Evolutionary conservation across 1,140 invertebrate genomes (phyloP).

Genomic region (Bombus difficillimus): DNA sequence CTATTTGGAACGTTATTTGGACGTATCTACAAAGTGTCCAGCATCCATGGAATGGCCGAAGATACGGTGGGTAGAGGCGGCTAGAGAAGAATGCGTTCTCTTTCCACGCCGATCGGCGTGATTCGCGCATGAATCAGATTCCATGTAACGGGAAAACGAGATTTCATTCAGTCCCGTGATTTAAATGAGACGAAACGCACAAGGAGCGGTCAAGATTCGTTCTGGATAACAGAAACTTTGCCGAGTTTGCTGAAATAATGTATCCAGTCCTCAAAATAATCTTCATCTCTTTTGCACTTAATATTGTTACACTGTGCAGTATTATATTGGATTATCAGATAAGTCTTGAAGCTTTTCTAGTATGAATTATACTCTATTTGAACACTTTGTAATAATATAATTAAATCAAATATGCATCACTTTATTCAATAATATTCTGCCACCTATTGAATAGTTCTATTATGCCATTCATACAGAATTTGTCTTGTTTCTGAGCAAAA

Average conservation of each 20-base stretch:
- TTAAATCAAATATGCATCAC: too few relatives aligned
- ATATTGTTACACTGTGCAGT: too few relatives aligned
- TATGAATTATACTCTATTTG: too few relatives aligned
- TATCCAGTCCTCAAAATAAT: neutral
- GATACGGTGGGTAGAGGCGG: neutral
- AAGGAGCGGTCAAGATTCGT: neutral
- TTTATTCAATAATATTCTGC: too few relatives aligned
- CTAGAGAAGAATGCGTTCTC: slow-evolving; percentile 30
- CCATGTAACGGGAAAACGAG: slow-evolving; percentile 36
- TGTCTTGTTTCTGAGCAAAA: too few relatives aligned
- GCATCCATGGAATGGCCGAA: slow-evolving; percentile 1
- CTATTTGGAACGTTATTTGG: slow-evolving; percentile 2
- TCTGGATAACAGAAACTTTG: neutral
- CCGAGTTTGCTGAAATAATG: neutral
- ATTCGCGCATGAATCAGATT: slow-evolving; percentile 34
- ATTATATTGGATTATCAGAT: too few relatives aligned
- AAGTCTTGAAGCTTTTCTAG: too few relatives aligned
- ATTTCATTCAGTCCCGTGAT: slow-evolving; percentile 33
- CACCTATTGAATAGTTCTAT: too few relatives aligned
- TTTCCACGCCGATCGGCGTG: neutral
- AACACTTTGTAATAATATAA: too few relatives aligned
- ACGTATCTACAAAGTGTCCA: slow-evolving; percentile 7
- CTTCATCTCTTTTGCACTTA: too few relatives aligned
- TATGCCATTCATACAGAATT: too few relatives aligned
- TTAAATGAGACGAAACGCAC: neutral